Base-by-base conservation (phyloP, 2,888 invertebrate genomes). In the Lacanobia oleracea region DNA sequence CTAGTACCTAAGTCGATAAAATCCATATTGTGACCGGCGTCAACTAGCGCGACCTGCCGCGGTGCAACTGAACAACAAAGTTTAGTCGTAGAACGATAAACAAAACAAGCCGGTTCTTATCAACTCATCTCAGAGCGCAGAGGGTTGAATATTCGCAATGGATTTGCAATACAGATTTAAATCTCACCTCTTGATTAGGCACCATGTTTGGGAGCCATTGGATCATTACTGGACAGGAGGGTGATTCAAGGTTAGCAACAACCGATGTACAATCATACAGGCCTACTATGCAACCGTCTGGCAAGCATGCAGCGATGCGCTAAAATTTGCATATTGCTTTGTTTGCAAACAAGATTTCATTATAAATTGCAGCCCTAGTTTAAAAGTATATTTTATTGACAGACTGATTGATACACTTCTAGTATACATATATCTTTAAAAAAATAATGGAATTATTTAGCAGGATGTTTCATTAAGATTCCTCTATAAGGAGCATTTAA, bases 211-310 rank as follows among this genome's bases (percentile, higher is more conserved):
- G 57, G 50, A 51, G 33, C 2, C 12, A 23, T 23, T 43, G 37
- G 48, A 72, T 40, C 37, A 9, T 72, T 60, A n/a, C 5, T 50
- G 21, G n/a, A n/a, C 45, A 40, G 72, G 4, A 72, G 72, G 60
- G 71, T 60, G 72, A 8, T 54, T 37, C 53, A 72, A 72, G 72
- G 72, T 48, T 23, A 45, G 1, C 18, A 69, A 6, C 12, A 10
- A 12, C 6, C 37, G 10, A 23, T 50, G 14, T 37, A 37, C 59
- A 60, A 60, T n/a, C 21, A 2, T 37, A 37, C 53, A 70, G 21
- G 21, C 18, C 50, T 23, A n/a, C 1, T 50, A 8, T 23, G 54
- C 67, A 67, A 37, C 1, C 1, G 1, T 9, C 16, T 3, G 3
- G 68, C 68, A 56, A 27, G 54, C 16, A 9, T 54, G 54, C 27